These are phyloP conservation scores for Perdita meconis DNA, from an alignment of 2,888 invertebrate species.

Conservation along the genomic window DNA sequence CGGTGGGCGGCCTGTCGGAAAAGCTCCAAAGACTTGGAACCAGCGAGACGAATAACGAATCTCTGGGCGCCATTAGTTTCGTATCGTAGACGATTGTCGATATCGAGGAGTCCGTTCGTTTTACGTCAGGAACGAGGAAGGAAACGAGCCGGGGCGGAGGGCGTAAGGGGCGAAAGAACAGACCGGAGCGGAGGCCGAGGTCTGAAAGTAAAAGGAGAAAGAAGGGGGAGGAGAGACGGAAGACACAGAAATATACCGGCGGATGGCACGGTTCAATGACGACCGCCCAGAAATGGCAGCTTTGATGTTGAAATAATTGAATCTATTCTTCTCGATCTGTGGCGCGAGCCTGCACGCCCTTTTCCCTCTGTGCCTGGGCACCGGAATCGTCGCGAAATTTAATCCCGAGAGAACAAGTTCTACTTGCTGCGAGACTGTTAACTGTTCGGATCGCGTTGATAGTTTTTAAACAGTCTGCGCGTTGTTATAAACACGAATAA, in stretches of 20 bases:
- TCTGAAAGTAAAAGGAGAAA: conserved; percentile 15
- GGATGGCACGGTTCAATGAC: conserved; percentile 58
- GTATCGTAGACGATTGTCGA: conserved; percentile 68
- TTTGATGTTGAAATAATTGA: conserved; percentile 78
- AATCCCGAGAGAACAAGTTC: conserved; percentile 10
- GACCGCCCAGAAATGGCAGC: conserved; percentile 70
- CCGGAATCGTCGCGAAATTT: conserved; percentile 17
- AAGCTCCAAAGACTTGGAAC: conserved; percentile 45
- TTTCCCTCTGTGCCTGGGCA: conserved; percentile 45
- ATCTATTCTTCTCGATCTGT: conserved; percentile 68
- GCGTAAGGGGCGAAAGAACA: conserved; percentile 31
- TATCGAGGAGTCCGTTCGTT: conserved; percentile 65
- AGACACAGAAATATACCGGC: conserved; percentile 36
- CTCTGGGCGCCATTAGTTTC: conserved; percentile 65
- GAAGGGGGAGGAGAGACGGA: conserved; percentile 8
- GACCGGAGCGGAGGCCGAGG: conserved; percentile 8
- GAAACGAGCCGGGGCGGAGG: conserved; percentile 13
- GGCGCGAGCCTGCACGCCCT: conserved; percentile 36
- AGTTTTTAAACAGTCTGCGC: too few relatives aligned
- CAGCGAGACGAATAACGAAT: conserved; percentile 65
- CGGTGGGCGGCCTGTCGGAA: background rate
- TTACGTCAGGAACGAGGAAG: conserved; percentile 46
- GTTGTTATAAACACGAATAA: too few relatives aligned
- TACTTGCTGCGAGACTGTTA: background rate
- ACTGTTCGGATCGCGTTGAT: too few relatives aligned